Evolutionary conservation across 2,888 invertebrate genomes (phyloP).

Genomic region (Geophilus truncorum): DNA sequence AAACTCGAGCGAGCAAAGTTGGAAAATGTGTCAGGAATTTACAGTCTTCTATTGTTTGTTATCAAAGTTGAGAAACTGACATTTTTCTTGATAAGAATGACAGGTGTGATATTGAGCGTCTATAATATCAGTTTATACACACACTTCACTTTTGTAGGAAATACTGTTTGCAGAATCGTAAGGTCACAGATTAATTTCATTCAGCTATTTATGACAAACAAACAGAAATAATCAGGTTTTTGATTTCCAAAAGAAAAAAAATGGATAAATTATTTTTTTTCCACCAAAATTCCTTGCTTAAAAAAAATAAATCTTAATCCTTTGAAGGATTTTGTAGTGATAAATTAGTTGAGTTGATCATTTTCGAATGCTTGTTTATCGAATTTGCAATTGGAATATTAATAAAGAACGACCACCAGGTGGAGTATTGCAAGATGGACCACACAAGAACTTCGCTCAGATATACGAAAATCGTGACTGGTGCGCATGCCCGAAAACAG

Average conservation of each 20-base stretch:
- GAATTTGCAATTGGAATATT: neutral
- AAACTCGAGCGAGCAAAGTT: no score
- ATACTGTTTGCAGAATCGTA: neutral
- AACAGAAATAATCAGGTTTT: neutral
- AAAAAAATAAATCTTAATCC: no score
- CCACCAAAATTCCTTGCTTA: no score
- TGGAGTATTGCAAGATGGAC: neutral
- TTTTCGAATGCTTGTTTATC: neutral
- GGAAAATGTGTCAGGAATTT: neutral
- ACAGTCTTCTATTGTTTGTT: neutral
- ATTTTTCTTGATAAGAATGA: neutral
- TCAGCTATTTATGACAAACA: neutral
- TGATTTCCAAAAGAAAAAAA: no score
- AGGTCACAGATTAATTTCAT: neutral
- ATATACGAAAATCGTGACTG: slow-evolving; percentile 1
- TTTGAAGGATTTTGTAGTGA: no score
- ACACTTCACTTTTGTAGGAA: neutral
- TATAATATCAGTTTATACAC: neutral
- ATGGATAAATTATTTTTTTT: no score
- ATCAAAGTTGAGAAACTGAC: slow-evolving; percentile 2
- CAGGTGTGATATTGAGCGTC: neutral
- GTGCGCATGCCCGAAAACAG: slow-evolving; percentile 13
- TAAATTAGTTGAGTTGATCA: no score
- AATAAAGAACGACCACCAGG: neutral
- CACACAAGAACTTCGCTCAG: slow-evolving; percentile 1